phyloP scores from a whole-genome alignment of 2,888 invertebrate genomes.

The Unio pictorum region DNA sequence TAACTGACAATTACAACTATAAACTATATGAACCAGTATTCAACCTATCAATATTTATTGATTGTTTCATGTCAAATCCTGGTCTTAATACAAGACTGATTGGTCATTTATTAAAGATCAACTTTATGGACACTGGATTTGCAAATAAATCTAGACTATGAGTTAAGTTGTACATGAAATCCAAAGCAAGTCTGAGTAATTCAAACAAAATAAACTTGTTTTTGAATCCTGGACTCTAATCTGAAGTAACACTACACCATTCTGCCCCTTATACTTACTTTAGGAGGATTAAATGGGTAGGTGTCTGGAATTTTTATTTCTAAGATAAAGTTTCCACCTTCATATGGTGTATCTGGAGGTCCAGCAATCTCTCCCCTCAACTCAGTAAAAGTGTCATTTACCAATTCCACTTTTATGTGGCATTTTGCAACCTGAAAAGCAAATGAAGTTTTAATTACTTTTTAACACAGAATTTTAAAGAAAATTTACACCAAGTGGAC shows the following conservation, averaged over 20 bases:
- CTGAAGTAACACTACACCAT: neutral
- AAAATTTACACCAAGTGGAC: neutral
- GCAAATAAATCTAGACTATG: too few relatives aligned
- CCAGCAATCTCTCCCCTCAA: conserved; percentile 96
- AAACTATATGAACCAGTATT: too few relatives aligned
- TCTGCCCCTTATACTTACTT: conserved; percentile 77
- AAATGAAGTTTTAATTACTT: conserved; percentile 5
- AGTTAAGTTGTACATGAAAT: too few relatives aligned
- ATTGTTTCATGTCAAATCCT: too few relatives aligned
- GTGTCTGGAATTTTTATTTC: conserved; percentile 99
- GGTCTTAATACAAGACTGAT: too few relatives aligned
- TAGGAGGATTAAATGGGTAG: conserved; percentile 99
- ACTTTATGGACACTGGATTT: too few relatives aligned
- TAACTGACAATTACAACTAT: too few relatives aligned
- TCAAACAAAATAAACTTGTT: too few relatives aligned
- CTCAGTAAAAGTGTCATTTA: conserved; percentile 91
- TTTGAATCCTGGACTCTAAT: too few relatives aligned
- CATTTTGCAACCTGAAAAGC: conserved; percentile 71
- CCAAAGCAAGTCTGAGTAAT: too few relatives aligned
- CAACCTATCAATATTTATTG: too few relatives aligned
- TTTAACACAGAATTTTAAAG: neutral
- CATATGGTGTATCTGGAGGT: conserved; percentile 98
- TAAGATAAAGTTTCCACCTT: conserved; percentile 92
- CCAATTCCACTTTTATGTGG: conserved; percentile 80
- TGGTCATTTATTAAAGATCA: too few relatives aligned